These are phyloP conservation scores for Nesidiocoris tenuis DNA, from an alignment of 2,888 invertebrate genomes.

Conservation along the genomic window DNA sequence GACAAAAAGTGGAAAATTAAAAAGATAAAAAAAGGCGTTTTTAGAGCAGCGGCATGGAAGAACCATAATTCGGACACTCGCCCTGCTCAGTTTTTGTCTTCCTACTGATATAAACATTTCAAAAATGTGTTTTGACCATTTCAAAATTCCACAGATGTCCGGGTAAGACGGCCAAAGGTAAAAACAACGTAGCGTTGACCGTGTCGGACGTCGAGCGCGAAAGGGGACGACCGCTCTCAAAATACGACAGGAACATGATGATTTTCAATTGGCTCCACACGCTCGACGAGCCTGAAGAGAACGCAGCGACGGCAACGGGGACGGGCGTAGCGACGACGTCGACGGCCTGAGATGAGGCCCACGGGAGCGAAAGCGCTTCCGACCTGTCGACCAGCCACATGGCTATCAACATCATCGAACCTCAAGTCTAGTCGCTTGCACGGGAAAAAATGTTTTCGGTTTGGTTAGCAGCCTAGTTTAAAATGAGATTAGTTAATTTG, in stretches of 20 bases:
- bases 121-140: no score
- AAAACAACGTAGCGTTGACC: constrained; percentile 64
- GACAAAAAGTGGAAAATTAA: no score
- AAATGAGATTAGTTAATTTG: background rate
- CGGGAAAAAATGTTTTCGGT: no score
- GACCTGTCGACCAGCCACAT: background rate
- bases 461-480: background rate
- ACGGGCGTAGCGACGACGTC: background rate
- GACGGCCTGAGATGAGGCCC: background rate
- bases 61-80: no score
- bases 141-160: constrained; percentile 41
- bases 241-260: constrained; percentile 91
- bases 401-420: background rate
- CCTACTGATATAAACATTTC: no score
- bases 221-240: constrained; percentile 79
- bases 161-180: constrained; percentile 47
- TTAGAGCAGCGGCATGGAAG: no score
- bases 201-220: constrained; percentile 78
- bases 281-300: constrained; percentile 65
- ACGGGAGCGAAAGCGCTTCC: no score
- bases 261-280: constrained; percentile 93
- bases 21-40: no score
- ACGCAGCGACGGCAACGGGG: constrained; percentile 6
- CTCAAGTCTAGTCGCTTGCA: no score
- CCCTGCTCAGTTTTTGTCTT: no score